Evolutionary conservation across 37 sponge, comb jelly and placozoan species (phyloP).

Genomic region (Halisarca cf. caerulea): DNA sequence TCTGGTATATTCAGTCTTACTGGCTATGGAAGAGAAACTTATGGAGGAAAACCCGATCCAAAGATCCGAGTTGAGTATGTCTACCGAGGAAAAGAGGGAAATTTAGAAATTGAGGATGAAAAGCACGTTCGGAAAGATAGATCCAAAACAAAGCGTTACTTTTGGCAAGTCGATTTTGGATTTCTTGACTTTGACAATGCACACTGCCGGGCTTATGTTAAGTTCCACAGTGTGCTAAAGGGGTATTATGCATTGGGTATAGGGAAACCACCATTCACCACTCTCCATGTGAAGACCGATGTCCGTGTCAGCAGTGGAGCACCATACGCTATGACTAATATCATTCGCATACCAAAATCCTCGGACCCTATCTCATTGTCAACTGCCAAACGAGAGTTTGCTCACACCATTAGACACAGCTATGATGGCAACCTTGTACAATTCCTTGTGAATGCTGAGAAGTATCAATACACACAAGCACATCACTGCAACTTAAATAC

Average conservation of each 20-base stretch:
- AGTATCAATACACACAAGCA: not conserved
- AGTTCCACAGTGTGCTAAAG: not conserved
- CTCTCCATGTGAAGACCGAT: not conserved
- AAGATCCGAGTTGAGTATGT: not conserved
- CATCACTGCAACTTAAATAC: slow-evolving; percentile 5
- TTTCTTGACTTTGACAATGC: slow-evolving; percentile 8
- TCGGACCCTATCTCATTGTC: not conserved
- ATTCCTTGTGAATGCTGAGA: slow-evolving; percentile 16
- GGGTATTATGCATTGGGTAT: not conserved
- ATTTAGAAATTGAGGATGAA: no score
- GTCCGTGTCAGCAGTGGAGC: slow-evolving; percentile 1
- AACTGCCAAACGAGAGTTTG: slow-evolving; percentile 37
- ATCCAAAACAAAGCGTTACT: slow-evolving; percentile 2
- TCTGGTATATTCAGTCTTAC: not conserved
- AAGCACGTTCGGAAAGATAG: not conserved
- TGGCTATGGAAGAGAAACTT: not conserved
- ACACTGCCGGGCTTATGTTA: slow-evolving; percentile 32
- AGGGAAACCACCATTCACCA: not conserved
- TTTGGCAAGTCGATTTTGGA: not conserved
- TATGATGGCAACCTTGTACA: slow-evolving; percentile 31
- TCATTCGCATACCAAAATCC: not conserved
- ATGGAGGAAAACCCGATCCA: slow-evolving; percentile 27
- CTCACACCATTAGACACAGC: slow-evolving; percentile 31
- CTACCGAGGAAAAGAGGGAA: not conserved
- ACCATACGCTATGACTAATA: not conserved